Evolutionary conservation across 2,888 invertebrate species (phyloP).

Genomic region (Siphonodentalium dalli): DNA sequence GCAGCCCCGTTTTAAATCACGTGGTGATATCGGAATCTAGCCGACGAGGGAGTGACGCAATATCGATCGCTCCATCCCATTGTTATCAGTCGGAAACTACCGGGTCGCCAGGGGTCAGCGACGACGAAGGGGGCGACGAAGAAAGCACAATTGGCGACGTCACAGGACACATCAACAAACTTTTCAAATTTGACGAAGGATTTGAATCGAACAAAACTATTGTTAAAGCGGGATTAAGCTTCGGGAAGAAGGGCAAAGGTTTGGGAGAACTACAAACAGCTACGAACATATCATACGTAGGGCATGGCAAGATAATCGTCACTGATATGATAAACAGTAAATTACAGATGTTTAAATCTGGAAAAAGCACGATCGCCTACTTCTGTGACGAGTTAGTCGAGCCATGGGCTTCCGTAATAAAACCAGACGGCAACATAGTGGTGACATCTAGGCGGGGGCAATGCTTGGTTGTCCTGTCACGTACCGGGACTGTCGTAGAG

Average conservation of each 20-base stretch:
- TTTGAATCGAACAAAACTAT: neutral
- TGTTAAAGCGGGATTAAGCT: constrained; percentile 8
- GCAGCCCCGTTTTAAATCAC: no score
- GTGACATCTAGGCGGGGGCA: constrained; percentile 40
- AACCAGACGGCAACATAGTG: constrained; percentile 37
- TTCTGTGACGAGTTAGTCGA: constrained; percentile 34
- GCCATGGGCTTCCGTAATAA: constrained; percentile 41
- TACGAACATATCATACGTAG: constrained; percentile 28
- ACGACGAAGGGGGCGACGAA: no score
- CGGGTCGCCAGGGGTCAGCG: no score
- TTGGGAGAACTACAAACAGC: constrained; percentile 36
- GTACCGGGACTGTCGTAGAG: constrained; percentile 29
- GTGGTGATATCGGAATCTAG: no score
- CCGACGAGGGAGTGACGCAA: no score
- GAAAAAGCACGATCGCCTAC: constrained; percentile 32
- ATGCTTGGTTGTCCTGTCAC: constrained; percentile 36
- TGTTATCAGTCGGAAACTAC: no score
- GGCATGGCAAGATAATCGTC: constrained; percentile 37
- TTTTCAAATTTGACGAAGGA: no score
- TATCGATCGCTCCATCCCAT: no score
- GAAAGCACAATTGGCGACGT: no score
- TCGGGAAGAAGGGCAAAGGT: constrained; percentile 31
- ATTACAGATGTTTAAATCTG: constrained; percentile 39
- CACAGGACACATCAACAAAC: no score
- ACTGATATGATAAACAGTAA: constrained; percentile 49